Evolutionary conservation across 1,140 invertebrate species (phyloP).

Genomic region (Drosophila virilis): DNA sequence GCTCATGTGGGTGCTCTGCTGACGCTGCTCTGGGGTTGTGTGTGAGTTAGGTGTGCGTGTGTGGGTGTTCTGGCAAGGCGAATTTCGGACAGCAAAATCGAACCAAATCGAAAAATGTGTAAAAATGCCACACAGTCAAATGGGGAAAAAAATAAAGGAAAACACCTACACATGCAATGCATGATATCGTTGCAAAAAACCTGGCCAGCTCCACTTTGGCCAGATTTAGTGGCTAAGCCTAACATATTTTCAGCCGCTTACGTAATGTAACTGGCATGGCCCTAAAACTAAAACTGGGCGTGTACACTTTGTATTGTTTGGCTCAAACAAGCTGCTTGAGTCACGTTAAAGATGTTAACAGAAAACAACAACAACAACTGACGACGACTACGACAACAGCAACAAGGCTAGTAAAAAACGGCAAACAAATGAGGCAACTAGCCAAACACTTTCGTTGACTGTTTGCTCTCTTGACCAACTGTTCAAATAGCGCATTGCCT

Average conservation of each 20-base stretch:
- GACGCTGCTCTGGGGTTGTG: neutral
- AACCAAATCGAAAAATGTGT: slow-evolving; percentile 29
- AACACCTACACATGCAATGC: slow-evolving; percentile 34
- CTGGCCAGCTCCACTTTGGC: slow-evolving; percentile 17
- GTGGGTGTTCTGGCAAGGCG: slow-evolving; percentile 43
- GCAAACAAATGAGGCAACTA: slow-evolving; percentile 43
- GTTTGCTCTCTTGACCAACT: slow-evolving; percentile 70
- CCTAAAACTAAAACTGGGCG: slow-evolving; percentile 51
- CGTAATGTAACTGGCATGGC: slow-evolving; percentile 50
- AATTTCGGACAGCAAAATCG: slow-evolving; percentile 48
- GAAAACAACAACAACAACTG: slow-evolving; percentile 27
- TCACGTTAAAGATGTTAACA: slow-evolving; percentile 55
- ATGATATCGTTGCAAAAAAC: slow-evolving; percentile 21
- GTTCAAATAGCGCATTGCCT: slow-evolving; percentile 48
- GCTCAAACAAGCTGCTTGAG: slow-evolving; percentile 34
- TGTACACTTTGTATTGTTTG: slow-evolving; percentile 28
- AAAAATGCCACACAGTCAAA: slow-evolving; percentile 35
- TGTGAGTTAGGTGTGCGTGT: slow-evolving; percentile 15
- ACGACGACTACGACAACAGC: neutral
- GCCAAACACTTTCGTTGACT: slow-evolving; percentile 73
- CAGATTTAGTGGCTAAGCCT: slow-evolving; percentile 36
- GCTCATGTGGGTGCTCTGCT: slow-evolving; percentile 33
- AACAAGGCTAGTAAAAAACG: neutral
- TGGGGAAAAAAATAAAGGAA: slow-evolving; percentile 4
- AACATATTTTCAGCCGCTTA: slow-evolving; percentile 38